Evolutionary conservation across 2,888 invertebrate genomes (phyloP).

Genomic region (Zele albiditarsus): DNA sequence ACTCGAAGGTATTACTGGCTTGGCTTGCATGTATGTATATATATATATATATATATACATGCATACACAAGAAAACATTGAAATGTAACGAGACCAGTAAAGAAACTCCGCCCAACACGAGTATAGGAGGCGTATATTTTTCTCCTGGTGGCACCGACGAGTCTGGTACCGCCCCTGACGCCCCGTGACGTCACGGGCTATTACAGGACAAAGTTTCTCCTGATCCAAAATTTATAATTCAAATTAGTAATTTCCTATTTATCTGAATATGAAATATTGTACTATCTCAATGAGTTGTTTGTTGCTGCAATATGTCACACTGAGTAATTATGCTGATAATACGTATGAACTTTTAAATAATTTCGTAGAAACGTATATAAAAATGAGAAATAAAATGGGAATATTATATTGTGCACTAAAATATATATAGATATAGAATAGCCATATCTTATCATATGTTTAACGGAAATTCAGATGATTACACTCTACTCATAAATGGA

Average conservation of each 20-base stretch:
- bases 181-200: constrained; percentile 51
- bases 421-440: not conserved
- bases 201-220: constrained; percentile 52
- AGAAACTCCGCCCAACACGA: constrained; percentile 4
- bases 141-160: constrained; percentile 7
- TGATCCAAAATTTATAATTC: constrained; percentile 48
- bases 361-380: not conserved
- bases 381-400: not conserved
- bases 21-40: too few relatives aligned
- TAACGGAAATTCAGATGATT: not conserved
- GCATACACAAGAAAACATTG: not conserved
- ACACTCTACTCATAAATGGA: not conserved
- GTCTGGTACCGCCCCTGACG: constrained; percentile 17
- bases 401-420: not conserved
- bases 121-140: constrained; percentile 6
- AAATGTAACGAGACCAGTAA: not conserved
- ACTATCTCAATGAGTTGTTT: not conserved
- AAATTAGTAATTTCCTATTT: constrained; percentile 42
- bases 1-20: too few relatives aligned
- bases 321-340: too few relatives aligned
- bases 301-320: not conserved
- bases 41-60: too few relatives aligned
- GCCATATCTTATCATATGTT: not conserved
- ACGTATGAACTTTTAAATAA: not conserved
- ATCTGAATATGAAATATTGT: not conserved